Evolutionary conservation across 2,113 vertebrate genomes (phyloP), one percentile per base, ranked within the genome.

Genomic region (Sakesphorus luctuosus): DNA sequence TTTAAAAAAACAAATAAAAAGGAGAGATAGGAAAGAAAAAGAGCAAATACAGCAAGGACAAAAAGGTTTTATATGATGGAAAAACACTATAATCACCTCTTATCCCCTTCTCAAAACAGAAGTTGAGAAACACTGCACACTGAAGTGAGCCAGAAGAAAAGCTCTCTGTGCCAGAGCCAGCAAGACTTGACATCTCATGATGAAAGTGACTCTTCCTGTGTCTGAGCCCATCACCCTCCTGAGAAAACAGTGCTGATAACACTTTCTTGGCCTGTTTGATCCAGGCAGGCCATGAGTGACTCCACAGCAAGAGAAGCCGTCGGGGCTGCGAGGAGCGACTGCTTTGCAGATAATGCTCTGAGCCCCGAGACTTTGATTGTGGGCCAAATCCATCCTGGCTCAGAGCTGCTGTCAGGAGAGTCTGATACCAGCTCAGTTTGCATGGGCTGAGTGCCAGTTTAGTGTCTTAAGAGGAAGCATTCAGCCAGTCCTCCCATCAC

Each of bases 171-270:
- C 79, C 53, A 1, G 1, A 59, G 83, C 91, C 73, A 74, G 75
- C 31, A 9, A 40, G 75, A 88, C 59, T 35, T 38, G 82, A 50
- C 6, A 9, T 62, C 46, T 88, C 36, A 58, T 38, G 83, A 92
- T 71, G 92, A 93, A 95, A 96, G 93, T 21, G 69, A 24, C 83
- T 84, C 72, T 77, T 85, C 55, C 92, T 8, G 25, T 71, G 85
- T 43, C 83, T 3, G 59, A 46, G 25, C 8, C 52, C 62, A n/a
- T 52, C 81, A 44, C 13, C 26, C 83, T 29, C 5, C 4, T 6
- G 4, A 73, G 59, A 63, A 63, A 93, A 29, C 63, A 35, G 21
- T 10, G 0, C 3, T 7, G 66, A 43, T 69, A 73, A 25, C 16
- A 6, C 47, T 62, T 79, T 87, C 69, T 53, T 80, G 82, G 78